Evolutionary conservation across 1,140 invertebrate species (phyloP), one percentile per base, ranked within the genome.

Genomic region (Ceratosolen fusciceps): DNA sequence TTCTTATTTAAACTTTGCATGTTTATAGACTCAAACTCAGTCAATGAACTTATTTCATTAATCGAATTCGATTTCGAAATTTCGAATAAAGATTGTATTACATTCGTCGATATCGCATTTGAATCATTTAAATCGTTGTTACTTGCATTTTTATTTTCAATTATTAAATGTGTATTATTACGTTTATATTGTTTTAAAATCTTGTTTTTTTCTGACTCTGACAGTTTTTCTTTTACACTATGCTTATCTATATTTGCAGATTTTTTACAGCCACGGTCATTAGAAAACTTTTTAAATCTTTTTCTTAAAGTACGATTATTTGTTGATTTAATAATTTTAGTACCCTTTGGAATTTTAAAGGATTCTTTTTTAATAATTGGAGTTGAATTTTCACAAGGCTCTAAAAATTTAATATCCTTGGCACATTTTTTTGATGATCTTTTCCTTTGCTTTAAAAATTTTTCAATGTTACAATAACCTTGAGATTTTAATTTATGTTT

Each of bases 271-370:
- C 68, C 67, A 26, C 65, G 31, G 49, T 76, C 39, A 56, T 31
- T 54, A 12, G 21, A 0, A 26, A 26, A 16, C 31, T 82, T 83
- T 1, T 86, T 54, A 7, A 83, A 85, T 54, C 81, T 87, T 31
- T 83, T 87, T 43, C 83, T 87, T 0, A 62, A 60, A 0, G 31
- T 71, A 5, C 85, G 77, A 79, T 87, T 87, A 58, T 83, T 84
- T 8, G 76, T 78, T 8, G 68, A 54, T 47, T 83, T 81, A 4
- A 65, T 0, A 10, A 82, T 12, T 29, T 84, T 77, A 5, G 76
- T 82, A 1, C 77, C 67, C 58, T 84, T 80, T 0, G 85, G 84
- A 29, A 85, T 21, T 52, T 85, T 85, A 16, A 85, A 85, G 16
- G 60, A 72, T 47, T 81, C 79, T 10, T 72, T 43, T 16, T 21